Evolutionary conservation across 1,140 invertebrate genomes (phyloP).

Genomic region (Harpegnathos saltator): DNA sequence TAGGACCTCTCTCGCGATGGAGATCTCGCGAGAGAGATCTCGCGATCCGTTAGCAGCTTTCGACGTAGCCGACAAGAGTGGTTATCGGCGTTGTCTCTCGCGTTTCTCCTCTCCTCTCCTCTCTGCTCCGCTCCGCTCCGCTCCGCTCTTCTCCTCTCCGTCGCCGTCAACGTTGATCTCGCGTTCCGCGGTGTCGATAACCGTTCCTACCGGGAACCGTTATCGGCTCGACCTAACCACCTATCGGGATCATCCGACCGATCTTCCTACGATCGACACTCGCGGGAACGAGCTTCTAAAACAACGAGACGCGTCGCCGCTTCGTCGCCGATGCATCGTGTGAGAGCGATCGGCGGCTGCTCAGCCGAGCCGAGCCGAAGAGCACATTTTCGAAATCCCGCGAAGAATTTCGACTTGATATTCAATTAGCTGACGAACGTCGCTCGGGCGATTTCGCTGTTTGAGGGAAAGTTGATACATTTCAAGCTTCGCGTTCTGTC

Average conservation of each 20-base stretch:
- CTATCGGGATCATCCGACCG: conserved; percentile 73
- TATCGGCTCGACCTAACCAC: conserved; percentile 75
- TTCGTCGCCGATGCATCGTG: too few relatives aligned
- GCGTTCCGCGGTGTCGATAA: conserved; percentile 67
- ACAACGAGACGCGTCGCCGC: too few relatives aligned
- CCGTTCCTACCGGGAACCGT: conserved; percentile 79
- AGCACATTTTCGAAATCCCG: too few relatives aligned
- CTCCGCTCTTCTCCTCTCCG: conserved; percentile 1
- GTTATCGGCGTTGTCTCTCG: conserved; percentile 26
- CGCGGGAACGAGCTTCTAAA: conserved; percentile 40
- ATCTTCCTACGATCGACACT: conserved; percentile 46
- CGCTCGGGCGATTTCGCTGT: neutral
- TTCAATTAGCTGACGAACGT: conserved; percentile 20
- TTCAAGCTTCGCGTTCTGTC: conserved; percentile 15
- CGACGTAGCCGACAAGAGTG: conserved; percentile 42
- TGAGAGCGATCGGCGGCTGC: too few relatives aligned
- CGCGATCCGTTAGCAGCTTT: conserved; percentile 15
- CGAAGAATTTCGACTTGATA: conserved; percentile 6
- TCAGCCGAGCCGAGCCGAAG: too few relatives aligned
- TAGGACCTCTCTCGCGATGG: neutral
- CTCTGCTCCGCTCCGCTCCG: conserved; percentile 1
- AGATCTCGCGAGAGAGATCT: neutral
- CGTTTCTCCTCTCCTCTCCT: conserved; percentile 8
- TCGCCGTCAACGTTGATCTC: conserved; percentile 10
- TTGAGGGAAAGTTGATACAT: conserved; percentile 26